Evolutionary conservation across 92 coral and sea anemone genomes (phyloP), one percentile per base, ranked within the genome.

Genomic region (Paramuricea clavata): DNA sequence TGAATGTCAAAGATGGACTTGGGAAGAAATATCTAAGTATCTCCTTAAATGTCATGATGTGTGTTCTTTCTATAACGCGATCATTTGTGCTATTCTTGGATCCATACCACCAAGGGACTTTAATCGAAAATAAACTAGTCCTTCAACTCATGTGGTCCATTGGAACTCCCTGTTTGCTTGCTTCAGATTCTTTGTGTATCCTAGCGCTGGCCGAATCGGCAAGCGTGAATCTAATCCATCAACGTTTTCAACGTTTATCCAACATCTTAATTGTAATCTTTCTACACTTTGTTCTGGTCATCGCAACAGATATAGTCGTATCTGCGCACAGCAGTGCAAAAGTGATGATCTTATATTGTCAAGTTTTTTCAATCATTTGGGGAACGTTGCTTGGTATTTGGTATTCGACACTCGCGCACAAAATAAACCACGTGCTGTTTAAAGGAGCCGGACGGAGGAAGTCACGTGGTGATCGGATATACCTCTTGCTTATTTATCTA

Each of bases 91-190:
- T 95, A 81, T 95, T 72, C 87, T 60, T 95, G 71, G 98, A 95
- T 81, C 98, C 98, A 13, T 95, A 95, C 69, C 98, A 94, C 69
- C 98, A 95, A 74, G 98, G 98, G 12, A 47, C 39, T 87, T 35
- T 91, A 11, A 88, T 95, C 73, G 81, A 91, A 0, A 92, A 94
- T 0, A 36, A 91, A 35, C 83, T 85, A 31, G 44, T 87, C 2
- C 93, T 95, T 95, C 92, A 95, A 13, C 69, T 95, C 19, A 21
- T 95, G 41, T 95, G 98, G 98, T 95, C 98, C 80, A 85, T 95
- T 7, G 98, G 98, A 11, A 93, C 96, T 12, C 98, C 98, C 21
- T 95, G 98, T 75, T 62, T 95, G 61, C 93, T 95, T 2, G 95
- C 98, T 16, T 91, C 98, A 6, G 98, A 95, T 87, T 92, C 95